Evolutionary conservation across 2,888 invertebrate genomes (phyloP), one percentile per base, ranked within the genome.

Genomic region (Amiota communis): DNA sequence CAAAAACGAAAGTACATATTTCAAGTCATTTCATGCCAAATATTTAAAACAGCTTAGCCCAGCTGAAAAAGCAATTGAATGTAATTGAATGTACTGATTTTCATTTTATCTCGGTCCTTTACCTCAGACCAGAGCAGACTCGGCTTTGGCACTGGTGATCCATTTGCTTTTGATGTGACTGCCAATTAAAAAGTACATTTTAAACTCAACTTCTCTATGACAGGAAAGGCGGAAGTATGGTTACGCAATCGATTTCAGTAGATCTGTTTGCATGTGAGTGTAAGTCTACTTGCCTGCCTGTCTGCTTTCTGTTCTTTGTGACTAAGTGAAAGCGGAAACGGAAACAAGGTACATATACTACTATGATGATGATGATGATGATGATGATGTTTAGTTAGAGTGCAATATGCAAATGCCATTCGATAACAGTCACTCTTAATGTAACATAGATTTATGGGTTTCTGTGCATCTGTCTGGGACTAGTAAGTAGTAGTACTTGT

Each of bases 141-240:
- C 0, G 1, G 17, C 20, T 15, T 17, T 17, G 17, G 9, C 57
- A 4, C 17, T 10, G 57, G 57, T 17, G 10, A 15, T 20, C 20
- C 57, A 59, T 20, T 15, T 59, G 57, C 53, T n/a, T 59, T 4
- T 20, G 59, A 10, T 17, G 17, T 59, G 59, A 59, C 11, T 67
- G 67, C 46, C 67, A 67, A 67, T 67, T 67, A 67, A 67, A 67
- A 67, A 67, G 67, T 51, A 67, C 67, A 67, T 51, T 67, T 67
- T 67, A 20, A 67, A 67, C 49, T 67, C 67, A 67, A 51, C 51
- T 67, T 67, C 67, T 67, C 49, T 49, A 20, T 67, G 51, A 23
- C 51, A 67, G 49, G 20, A 20, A 67, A 15, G 47, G 17, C 65
- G 65, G 65, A 65, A 65, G 65, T 65, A 67, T 67, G 67, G 67